Evolutionary conservation across 1,140 invertebrate genomes (phyloP).

Genomic region (Mya arenaria): DNA sequence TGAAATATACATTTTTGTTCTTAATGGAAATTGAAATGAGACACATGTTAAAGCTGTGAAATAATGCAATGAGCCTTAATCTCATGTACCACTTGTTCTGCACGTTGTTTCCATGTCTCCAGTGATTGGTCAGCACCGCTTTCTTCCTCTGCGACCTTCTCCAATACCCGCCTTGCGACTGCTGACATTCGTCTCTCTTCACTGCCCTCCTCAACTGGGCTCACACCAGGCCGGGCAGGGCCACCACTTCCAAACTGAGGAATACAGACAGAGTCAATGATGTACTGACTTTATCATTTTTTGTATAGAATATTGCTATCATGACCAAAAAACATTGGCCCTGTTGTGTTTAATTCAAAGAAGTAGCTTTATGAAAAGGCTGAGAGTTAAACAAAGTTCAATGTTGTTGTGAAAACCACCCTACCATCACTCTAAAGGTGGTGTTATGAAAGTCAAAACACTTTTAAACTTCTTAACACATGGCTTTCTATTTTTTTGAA

Average conservation of each 20-base stretch:
- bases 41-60: not conserved
- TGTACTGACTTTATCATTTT: no score
- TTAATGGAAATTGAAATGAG: not conserved
- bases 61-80: not conserved
- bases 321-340: no score
- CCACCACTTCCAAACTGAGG: conserved; percentile 64
- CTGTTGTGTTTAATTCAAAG: not conserved
- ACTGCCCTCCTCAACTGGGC: conserved; percentile 31
- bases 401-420: no score
- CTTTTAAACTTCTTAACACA: no score
- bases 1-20: no score
- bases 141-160: conserved; percentile 64
- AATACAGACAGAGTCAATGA: not conserved
- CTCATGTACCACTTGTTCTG: conserved; percentile 71
- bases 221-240: conserved; percentile 27
- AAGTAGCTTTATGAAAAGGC: no score
- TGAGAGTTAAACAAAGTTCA: no score
- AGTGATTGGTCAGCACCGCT: conserved; percentile 54
- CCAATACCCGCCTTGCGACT: conserved; percentile 72
- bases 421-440: no score
- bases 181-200: conserved; percentile 55
- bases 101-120: conserved; percentile 72
- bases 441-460: no score
- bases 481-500: no score
- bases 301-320: no score